Conservation (phyloP, 2,113 vertebrate genomes). For the Gymnarchus niloticus region DNA sequence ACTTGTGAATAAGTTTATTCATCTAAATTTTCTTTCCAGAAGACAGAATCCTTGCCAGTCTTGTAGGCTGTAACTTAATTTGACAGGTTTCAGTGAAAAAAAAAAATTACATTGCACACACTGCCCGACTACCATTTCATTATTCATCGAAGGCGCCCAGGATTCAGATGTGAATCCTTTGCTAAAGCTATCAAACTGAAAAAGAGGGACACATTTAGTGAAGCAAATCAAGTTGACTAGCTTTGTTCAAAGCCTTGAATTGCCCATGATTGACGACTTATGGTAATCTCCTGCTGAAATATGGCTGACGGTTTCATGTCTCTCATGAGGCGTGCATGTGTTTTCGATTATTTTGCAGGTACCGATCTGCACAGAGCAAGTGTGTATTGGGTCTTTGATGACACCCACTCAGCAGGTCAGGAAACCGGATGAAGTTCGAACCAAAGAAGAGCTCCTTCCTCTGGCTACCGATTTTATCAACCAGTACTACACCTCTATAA, state of each 20-base stretch:
- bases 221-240: background rate
- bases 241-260: background rate
- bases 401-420: constrained; percentile 63
- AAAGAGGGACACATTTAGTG: background rate
- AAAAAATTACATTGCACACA: too few relatives aligned
- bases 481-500: constrained; percentile 95
- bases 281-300: background rate
- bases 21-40: background rate
- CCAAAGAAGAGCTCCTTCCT: constrained; percentile 75
- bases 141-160: background rate
- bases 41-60: background rate
- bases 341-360: constrained; percentile 55
- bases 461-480: constrained; percentile 92
- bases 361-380: constrained; percentile 70
- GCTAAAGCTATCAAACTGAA: background rate
- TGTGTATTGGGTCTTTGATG: constrained; percentile 88
- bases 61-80: too few relatives aligned
- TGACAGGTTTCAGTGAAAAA: too few relatives aligned
- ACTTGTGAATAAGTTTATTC: background rate
- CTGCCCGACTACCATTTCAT: background rate
- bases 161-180: background rate
- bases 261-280: background rate
- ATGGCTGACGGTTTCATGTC: background rate
- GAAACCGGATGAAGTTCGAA: constrained; percentile 73
- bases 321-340: background rate